These are phyloP conservation scores for Mixornis gularis DNA, from an alignment of 2,113 vertebrate species.

Conservation along the genomic window DNA sequence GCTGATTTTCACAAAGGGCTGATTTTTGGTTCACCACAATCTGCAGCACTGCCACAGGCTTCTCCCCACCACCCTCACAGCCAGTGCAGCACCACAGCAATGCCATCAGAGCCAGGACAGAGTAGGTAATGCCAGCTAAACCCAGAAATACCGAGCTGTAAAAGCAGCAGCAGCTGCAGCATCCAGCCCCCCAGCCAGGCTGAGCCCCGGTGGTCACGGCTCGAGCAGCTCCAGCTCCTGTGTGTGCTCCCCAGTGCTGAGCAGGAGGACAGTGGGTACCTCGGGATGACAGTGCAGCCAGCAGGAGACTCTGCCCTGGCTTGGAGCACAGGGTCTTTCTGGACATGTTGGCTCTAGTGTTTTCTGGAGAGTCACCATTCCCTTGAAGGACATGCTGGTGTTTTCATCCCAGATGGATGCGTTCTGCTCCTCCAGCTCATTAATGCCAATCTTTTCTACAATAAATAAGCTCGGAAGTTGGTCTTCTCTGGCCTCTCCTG, in stretches of 20 bases:
- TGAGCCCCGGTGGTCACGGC: fast-evolving
- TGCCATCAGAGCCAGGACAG: background rate
- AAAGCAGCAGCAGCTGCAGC: background rate
- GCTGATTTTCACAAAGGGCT: background rate
- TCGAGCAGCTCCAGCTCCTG: fast-evolving
- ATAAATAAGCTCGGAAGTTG: background rate
- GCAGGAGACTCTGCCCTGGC: fast-evolving
- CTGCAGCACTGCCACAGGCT: too few relatives aligned
- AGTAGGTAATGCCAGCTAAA: background rate
- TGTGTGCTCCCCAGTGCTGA: background rate
- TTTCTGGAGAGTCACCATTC: background rate
- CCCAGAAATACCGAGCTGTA: background rate
- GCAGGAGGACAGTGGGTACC: fast-evolving
- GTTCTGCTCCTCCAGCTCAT: background rate
- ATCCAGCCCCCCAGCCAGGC: too few relatives aligned
- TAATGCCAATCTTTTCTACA: slow-evolving; percentile 28
- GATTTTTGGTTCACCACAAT: background rate
- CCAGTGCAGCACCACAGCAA: fast-evolving
- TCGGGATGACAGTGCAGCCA: background rate
- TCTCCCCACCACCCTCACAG: too few relatives aligned
- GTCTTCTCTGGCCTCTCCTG: slow-evolving; percentile 14
- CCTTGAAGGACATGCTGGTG: background rate
- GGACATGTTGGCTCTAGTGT: fast-evolving
- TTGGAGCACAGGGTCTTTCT: background rate
- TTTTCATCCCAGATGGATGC: background rate